Conservation (phyloP, 2,113 vertebrate genomes). For the Pseudolaguvia tuberculata region DNA sequence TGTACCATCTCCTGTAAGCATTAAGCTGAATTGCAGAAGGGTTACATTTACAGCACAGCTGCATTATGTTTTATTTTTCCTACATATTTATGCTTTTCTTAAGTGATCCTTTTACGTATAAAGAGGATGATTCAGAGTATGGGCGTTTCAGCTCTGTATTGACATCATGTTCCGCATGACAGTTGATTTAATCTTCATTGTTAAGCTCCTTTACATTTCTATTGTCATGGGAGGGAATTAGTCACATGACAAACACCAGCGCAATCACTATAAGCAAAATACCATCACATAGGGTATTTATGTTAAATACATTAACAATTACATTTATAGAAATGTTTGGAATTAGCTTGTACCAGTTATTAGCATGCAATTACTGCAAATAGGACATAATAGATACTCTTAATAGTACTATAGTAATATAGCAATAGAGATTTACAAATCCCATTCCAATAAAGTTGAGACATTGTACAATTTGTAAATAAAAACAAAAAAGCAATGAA, state of each 20-base stretch:
- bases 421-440: too few species aligned
- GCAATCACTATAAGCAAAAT: neutral
- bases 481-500: too few species aligned
- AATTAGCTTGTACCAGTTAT: too few species aligned
- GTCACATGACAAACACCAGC: slow-evolving; percentile 1
- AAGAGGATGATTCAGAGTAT: slow-evolving; percentile 19
- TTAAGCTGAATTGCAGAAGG: too few species aligned
- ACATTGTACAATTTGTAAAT: too few species aligned
- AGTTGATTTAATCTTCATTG: slow-evolving; percentile 51
- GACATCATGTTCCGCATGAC: slow-evolving; percentile 44
- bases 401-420: too few species aligned
- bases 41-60: too few species aligned
- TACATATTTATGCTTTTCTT: neutral
- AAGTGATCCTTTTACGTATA: slow-evolving; percentile 4
- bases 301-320: neutral
- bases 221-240: slow-evolving; percentile 1
- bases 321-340: neutral
- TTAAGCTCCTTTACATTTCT: slow-evolving; percentile 36
- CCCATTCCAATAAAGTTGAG: too few species aligned
- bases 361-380: too few species aligned
- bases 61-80: neutral
- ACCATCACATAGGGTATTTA: neutral
- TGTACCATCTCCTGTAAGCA: too few species aligned
- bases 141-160: slow-evolving; percentile 36
- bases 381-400: too few species aligned